Percentiles rank a stretch among this genome's conserved stretches.
phyloP scores from a whole-genome alignment of 2,113 vertebrate genomes.

The Ophthalmotilapia sp. region DNA sequence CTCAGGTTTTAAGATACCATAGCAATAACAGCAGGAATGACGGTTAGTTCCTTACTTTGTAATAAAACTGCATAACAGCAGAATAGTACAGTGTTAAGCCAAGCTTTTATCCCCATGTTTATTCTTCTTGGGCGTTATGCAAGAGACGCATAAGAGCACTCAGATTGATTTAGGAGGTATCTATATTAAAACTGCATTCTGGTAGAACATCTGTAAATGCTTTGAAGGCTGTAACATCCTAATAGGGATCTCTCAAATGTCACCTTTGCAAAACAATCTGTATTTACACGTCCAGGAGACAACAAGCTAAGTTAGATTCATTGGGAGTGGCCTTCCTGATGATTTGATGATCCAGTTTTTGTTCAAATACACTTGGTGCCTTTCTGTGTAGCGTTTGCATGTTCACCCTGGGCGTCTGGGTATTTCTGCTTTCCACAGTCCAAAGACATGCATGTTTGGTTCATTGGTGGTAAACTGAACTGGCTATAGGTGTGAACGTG shows the following conservation, averaged over 20 bases:
- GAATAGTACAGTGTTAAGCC: neutral
- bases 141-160: neutral
- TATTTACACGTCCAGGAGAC: neutral
- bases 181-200: neutral
- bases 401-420: neutral
- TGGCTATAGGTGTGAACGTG: neutral
- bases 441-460: neutral
- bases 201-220: neutral
- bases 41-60: neutral
- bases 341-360: neutral
- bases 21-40: neutral
- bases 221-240: neutral
- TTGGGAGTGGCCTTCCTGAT: neutral
- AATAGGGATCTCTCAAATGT: neutral
- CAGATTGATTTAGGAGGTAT: neutral
- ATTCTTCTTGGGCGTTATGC: neutral
- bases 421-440: neutral
- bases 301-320: neutral
- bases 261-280: neutral
- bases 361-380: neutral
- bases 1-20: neutral
- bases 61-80: neutral
- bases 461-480: neutral
- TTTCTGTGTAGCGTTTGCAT: neutral
- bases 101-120: neutral